These are phyloP conservation scores for Drosophila testacea DNA, from an alignment of 2,888 invertebrate species.

Conservation along the genomic window DNA sequence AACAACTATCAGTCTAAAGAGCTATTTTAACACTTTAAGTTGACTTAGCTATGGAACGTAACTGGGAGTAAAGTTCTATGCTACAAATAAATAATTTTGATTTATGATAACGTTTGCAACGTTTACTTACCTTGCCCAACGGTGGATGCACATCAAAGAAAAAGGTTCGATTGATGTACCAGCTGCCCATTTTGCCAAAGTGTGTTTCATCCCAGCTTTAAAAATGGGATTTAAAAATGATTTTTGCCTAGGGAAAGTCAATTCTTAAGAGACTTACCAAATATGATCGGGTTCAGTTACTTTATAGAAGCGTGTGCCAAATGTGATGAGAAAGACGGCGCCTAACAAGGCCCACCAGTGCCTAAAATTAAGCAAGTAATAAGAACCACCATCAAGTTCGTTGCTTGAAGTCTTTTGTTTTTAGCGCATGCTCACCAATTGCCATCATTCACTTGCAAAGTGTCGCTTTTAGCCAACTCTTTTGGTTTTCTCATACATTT, in stretches of 20 bases:
- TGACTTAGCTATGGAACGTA: no score
- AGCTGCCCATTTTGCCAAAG: constrained; percentile 98
- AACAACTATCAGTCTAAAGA: no score
- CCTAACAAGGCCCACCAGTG: constrained; percentile 90
- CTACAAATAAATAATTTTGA: no score
- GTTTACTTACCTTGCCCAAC: constrained; percentile 92
- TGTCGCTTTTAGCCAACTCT: constrained; percentile 16
- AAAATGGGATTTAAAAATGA: background rate
- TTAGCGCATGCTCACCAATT: constrained; percentile 50
- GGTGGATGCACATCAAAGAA: constrained; percentile 99
- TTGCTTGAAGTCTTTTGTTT: constrained; percentile 63
- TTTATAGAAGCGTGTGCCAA: constrained; percentile 93
- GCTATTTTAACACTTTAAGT: no score
- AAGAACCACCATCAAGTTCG: constrained; percentile 41
- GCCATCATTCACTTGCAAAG: constrained; percentile 11
- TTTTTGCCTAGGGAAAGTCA: background rate
- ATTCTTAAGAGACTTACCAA: constrained; percentile 88
- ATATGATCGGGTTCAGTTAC: constrained; percentile 97
- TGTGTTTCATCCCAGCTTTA: constrained; percentile 98
- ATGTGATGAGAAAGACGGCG: constrained; percentile 88
- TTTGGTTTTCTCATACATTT: constrained; percentile 49
- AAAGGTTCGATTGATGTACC: constrained; percentile 98
- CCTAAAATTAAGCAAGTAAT: constrained; percentile 48
- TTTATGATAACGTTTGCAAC: no score
- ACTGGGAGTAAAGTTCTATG: no score